Evolutionary conservation across 1,140 invertebrate species (phyloP).

Genomic region (Agrypnia vestita): DNA sequence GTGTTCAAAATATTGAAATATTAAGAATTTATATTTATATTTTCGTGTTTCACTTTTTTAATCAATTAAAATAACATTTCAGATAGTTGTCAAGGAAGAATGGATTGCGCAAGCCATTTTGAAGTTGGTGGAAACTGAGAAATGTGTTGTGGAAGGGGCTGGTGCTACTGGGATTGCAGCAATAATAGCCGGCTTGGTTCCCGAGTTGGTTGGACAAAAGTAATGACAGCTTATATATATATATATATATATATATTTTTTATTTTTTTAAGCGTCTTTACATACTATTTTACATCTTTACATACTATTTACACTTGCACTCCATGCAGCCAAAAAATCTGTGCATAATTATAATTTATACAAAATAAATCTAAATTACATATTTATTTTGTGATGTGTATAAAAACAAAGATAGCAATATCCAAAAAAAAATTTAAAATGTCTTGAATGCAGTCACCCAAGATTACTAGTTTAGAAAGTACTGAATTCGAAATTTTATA

Average conservation of each 20-base stretch:
- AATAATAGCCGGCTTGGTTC: conserved; percentile 86
- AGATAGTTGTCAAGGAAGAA: conserved; percentile 85
- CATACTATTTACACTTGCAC: too few species aligned
- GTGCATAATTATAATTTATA: too few species aligned
- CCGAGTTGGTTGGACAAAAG: conserved; percentile 91
- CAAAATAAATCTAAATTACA: too few species aligned
- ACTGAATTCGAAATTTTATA: too few species aligned
- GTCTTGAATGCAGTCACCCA: too few species aligned
- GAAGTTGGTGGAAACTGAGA: conserved; percentile 90
- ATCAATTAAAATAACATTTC: conserved; percentile 28
- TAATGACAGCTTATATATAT: conserved; percentile 65
- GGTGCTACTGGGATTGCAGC: conserved; percentile 92
- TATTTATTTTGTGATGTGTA: too few species aligned
- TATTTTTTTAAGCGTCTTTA: conserved; percentile 6
- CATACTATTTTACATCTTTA: too few species aligned
- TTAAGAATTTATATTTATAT: background rate
- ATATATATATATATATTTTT: conserved; percentile 16
- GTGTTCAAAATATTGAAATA: background rate
- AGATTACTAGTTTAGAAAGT: too few species aligned
- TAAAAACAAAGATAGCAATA: too few species aligned
- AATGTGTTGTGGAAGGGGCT: conserved; percentile 94
- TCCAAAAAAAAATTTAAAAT: too few species aligned
- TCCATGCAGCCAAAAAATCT: too few species aligned
- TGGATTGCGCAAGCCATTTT: conserved; percentile 93
- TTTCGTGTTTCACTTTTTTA: background rate